Evolutionary conservation across 2,888 invertebrate species (phyloP).

Genomic region (Eilema sororculum): DNA sequence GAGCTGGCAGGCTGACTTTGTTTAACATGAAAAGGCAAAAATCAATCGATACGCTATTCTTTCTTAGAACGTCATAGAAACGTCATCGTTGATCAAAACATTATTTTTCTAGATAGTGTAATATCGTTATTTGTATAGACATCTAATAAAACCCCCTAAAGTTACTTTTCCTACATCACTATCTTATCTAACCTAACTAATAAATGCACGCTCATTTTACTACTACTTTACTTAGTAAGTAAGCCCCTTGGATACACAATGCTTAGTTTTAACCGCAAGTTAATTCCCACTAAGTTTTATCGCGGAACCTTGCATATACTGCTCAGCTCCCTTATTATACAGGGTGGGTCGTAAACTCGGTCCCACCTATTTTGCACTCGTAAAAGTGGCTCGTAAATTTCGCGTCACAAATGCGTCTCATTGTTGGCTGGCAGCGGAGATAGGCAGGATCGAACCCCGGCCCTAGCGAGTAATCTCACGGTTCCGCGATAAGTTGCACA

Average conservation of each 20-base stretch:
- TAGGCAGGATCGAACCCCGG: slow-evolving; percentile 56
- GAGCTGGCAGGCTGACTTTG: no score
- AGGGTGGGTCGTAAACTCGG: slow-evolving; percentile 76
- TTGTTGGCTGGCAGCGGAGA: slow-evolving; percentile 70
- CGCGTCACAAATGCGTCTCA: slow-evolving; percentile 78
- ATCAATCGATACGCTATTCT: not conserved
- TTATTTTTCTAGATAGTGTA: not conserved
- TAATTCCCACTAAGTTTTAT: slow-evolving; percentile 33
- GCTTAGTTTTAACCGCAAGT: slow-evolving; percentile 20
- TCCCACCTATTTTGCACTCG: slow-evolving; percentile 83
- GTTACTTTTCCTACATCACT: not conserved
- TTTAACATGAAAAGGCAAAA: not conserved
- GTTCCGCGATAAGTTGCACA: slow-evolving; percentile 64
- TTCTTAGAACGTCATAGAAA: no score
- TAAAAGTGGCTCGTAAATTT: slow-evolving; percentile 84
- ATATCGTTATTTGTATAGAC: not conserved
- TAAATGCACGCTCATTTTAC: slow-evolving; percentile 17
- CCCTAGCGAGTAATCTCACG: slow-evolving; percentile 60
- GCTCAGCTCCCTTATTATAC: slow-evolving; percentile 70
- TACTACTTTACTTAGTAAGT: slow-evolving; percentile 9
- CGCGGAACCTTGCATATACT: slow-evolving; percentile 50
- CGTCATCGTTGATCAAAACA: no score
- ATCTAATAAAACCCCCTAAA: not conserved
- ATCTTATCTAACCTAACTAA: slow-evolving; percentile 17
- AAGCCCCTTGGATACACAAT: not conserved